Evolutionary conservation across 2,888 invertebrate species (phyloP), one percentile per base, ranked within the genome.

Genomic region (Phyllotreta cruciferae): DNA sequence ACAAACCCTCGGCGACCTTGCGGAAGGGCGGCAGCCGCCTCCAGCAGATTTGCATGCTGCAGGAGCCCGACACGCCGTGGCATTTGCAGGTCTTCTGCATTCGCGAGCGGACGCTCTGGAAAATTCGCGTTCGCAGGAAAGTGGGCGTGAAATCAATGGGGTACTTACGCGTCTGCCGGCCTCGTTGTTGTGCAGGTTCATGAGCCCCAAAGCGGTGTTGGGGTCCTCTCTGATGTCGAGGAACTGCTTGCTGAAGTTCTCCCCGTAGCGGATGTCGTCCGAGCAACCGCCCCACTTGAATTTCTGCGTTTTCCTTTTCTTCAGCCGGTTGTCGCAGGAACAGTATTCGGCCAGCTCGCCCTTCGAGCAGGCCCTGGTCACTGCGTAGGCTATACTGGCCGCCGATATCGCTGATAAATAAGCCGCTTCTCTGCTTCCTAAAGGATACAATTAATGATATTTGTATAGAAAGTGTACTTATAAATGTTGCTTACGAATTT

Each of bases 201-300:
- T 93, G 54, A 95, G 83, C 1, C 92, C 92, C 56, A 87, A 86
- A 35, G 91, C 88, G 11, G 88, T 86, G 61, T 86, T 86, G 56
- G 85, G 85, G 73, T 90, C 88, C 82, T 95, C 94, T 72, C 87
- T 88, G 1, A 91, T 86, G 76, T 96, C 95, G 39, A 93, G 89
- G 81, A 95, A 95, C 69, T 94, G 91, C 73, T 90, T 87, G 75
- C 94, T 93, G 80, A 93, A 93, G 78, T 87, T 88, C 75, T 92
- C 91, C 3, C 94, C 94, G 72, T 90, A 94, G 78, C 90, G 85
- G 69, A 93, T 90, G 73, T 93, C 92, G 88, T 95, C 94, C 39
- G 94, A 95, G 81, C 96, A 96, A 0, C 95, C 95, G 64, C 95
- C 94, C 96, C 96, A 96, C 80, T 94, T 92, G 91, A 92, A 92